Conservation (phyloP, 2,888 invertebrate species). For the Nipponacmea schrenckii region DNA sequence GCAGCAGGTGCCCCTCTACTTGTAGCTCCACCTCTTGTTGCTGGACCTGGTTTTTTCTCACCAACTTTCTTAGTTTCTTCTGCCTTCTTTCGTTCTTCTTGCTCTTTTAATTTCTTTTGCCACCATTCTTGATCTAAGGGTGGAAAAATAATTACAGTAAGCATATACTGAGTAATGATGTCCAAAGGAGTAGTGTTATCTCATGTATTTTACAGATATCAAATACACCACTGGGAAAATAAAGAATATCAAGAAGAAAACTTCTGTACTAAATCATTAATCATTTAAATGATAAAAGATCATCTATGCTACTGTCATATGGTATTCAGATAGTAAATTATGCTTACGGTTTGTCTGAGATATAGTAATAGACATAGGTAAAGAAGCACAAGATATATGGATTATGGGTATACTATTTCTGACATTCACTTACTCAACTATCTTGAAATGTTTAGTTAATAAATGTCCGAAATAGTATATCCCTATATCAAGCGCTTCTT, state of each 20-base stretch:
- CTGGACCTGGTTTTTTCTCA: constrained; percentile 37
- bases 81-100: constrained; percentile 51
- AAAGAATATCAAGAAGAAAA: not conserved
- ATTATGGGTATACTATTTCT: too few species aligned
- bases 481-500: too few species aligned
- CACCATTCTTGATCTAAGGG: constrained; percentile 61
- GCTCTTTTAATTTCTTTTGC: constrained; percentile 51
- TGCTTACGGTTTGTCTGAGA: too few species aligned
- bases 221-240: not conserved
- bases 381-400: too few species aligned
- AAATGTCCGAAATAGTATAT: too few species aligned
- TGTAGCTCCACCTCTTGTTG: constrained; percentile 38
- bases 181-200: not conserved
- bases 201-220: not conserved
- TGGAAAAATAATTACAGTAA: not conserved
- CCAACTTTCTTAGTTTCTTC: constrained; percentile 42
- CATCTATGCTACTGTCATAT: too few species aligned
- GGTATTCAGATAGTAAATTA: too few species aligned
- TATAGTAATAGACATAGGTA: too few species aligned
- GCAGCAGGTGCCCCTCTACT: constrained; percentile 46
- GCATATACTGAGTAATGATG: not conserved
- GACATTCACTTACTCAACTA: too few species aligned
- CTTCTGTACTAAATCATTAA: too few species aligned
- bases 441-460: too few species aligned
- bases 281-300: too few species aligned